Evolutionary conservation across 1,140 invertebrate genomes (phyloP), one percentile per base, ranked within the genome.

Genomic region (Sweltsa coloradensis): DNA sequence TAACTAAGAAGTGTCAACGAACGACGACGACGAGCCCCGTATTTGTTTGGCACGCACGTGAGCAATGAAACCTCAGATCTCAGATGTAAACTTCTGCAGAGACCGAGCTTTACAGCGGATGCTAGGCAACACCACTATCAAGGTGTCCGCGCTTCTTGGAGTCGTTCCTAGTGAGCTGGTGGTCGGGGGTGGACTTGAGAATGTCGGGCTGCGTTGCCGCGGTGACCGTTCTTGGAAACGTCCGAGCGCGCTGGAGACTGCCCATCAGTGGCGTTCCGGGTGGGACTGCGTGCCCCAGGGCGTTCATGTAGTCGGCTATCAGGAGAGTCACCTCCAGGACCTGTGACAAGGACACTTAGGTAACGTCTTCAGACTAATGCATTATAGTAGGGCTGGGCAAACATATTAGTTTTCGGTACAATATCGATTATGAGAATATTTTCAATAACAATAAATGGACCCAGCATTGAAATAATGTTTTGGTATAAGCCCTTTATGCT

Each of bases 221-320:
- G 27, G 50, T 5, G 24, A 25, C 18, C 50, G 23, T 52, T 55
- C 50, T 5, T 73, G 64, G 13, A 73, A 76, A 46, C 79, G 69
- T 53, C n/a, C 78, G 78, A 57, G 80, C 78, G n/a, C 85, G 72
- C 3, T 83, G 85, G 11, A 88, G 67, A 0, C 85, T 86, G 54
- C 83, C 84, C 70, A 85, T 80, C 55, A 85, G 77, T 0, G 85
- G 85, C 1, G 85, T 89, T 5, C 82, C 83, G n/a, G n/a, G n/a
- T 0, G 82, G 77, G 50, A 78, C 66, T 18, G 76, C 73, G 45
- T 80, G 77, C 2, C 81, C 81, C 50, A 89, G 59, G 0, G 87
- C 83, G 67, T 96, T 96, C 81, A 95, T 95, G 62, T 95, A 97
- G 67, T 95, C 91, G 13, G 92, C 91, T 59, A 95, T 92, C 21